phyloP scores from a whole-genome alignment of 2,113 vertebrate genomes.

The Muscicapa adusta region DNA sequence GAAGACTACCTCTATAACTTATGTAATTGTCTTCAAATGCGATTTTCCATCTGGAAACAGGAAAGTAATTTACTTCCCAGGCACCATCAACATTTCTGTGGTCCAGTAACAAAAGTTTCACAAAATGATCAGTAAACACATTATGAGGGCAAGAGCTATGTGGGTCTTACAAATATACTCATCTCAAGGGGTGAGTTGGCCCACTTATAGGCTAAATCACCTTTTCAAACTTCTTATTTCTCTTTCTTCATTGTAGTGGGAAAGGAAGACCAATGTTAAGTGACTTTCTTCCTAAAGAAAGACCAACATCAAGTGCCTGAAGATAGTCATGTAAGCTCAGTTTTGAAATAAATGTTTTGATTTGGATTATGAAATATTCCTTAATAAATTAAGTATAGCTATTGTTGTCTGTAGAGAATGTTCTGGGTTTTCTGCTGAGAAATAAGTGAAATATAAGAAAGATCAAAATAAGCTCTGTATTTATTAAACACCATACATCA shows the following conservation, averaged over 20 bases:
- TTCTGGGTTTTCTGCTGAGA: background rate
- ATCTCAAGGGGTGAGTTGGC: background rate
- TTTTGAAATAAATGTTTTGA: background rate
- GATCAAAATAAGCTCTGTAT: background rate
- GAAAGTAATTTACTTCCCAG: background rate
- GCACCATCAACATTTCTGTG: background rate
- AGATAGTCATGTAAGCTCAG: background rate
- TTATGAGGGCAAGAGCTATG: background rate
- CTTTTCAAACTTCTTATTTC: background rate
- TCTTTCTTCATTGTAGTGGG: background rate
- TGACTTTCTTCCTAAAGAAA: background rate
- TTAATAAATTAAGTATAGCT: background rate
- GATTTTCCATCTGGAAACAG: conserved; percentile 38
- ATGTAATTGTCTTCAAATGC: conserved; percentile 17
- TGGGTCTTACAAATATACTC: background rate
- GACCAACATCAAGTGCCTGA: background rate
- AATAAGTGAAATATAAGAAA: background rate
- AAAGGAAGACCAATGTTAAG: background rate
- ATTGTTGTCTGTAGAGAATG: background rate
- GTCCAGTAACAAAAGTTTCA: background rate
- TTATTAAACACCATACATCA: background rate
- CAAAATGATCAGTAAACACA: background rate
- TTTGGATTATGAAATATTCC: background rate
- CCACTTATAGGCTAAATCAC: background rate
- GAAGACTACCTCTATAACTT: background rate